Evolutionary conservation across 2,113 vertebrate species (phyloP), one percentile per base, ranked within the genome.

Genomic region (Lepus timidus): DNA sequence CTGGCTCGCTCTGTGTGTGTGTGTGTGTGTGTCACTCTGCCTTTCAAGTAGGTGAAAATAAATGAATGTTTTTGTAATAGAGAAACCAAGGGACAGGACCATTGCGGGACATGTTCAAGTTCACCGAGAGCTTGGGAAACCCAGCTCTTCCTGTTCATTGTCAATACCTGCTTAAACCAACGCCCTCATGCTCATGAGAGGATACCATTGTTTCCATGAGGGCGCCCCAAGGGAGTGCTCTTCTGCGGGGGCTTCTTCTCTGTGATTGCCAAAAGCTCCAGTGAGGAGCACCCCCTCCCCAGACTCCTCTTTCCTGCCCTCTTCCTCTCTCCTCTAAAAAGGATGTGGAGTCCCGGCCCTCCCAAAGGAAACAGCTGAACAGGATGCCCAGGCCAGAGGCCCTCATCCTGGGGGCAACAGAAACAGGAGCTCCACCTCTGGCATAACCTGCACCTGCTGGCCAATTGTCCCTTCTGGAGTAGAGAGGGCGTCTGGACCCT

Each of bases 401-500:
- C 19, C 25, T 70, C n/a, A 49, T 61, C 88, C 84, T 12, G 3
- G 19, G 62, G 39, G 19, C 78, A 61, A 70, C 16, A 87, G 36
- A 27, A 94, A 73, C 81, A 89, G 4, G 51, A 93, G 13, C 55
- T 67, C 74, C 25, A 31, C 36, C 23, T 93, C 29, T 7, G 68
- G 39, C 20, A 85, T 68, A 29, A 83, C 83, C 70, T 91, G 44
- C 44, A 44, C 36, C 65, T 4, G 16, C 0, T 31, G 51, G 81
- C 20, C 3, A 96, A 70, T 27, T 70, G 52, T 25, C 89, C 67
- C 31, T 95, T 91, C 80, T 80, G 19, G 70, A 94, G 75, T 6
- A 10, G n/a, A 96, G 61, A 92, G 64, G 64, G 22, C 33, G 25
- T 65, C 78, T 68, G 44, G 62, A 85, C 51, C 25, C 29, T 71